A percentile compares a stretch with the other conserved stretches of the same genome.
phyloP scores from a whole-genome alignment of 2,113 vertebrate species.

The Alligator sinensis region DNA sequence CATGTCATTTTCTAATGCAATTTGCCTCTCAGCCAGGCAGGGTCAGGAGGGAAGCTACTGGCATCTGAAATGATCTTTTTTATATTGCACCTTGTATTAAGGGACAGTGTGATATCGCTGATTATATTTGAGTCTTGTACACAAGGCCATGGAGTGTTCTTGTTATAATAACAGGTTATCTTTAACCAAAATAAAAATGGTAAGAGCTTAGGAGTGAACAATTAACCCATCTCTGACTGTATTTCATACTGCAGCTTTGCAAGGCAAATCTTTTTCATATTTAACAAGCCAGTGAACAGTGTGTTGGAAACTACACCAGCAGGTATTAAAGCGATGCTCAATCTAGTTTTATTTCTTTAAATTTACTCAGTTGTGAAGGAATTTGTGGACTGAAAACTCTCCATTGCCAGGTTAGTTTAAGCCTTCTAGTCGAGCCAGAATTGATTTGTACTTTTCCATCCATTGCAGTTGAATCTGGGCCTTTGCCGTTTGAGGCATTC shows the following conservation, averaged over 20 bases:
- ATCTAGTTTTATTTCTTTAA: slow-evolving; percentile 84
- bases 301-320: slow-evolving; percentile 75
- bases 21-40: slow-evolving; percentile 94
- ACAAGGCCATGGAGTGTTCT: slow-evolving; percentile 45
- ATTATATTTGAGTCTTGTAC: slow-evolving; percentile 70
- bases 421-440: slow-evolving; percentile 72
- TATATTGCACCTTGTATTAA: slow-evolving; percentile 78
- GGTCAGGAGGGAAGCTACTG: slow-evolving; percentile 89
- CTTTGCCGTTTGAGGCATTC: not conserved
- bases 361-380: slow-evolving; percentile 82
- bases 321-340: slow-evolving; percentile 83
- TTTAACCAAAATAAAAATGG: slow-evolving; percentile 36
- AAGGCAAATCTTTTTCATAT: slow-evolving; percentile 80
- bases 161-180: slow-evolving; percentile 50
- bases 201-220: not conserved
- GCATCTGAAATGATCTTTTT: slow-evolving; percentile 85
- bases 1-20: slow-evolving; percentile 96
- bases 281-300: slow-evolving; percentile 83
- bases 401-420: slow-evolving; percentile 76
- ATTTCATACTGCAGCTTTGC: slow-evolving; percentile 52
- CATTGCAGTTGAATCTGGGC: not conserved
- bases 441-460: slow-evolving; percentile 70
- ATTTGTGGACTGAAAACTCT: slow-evolving; percentile 82
- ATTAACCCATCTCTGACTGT: slow-evolving; percentile 56
- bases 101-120: slow-evolving; percentile 62